Evolutionary conservation across 1,140 invertebrate genomes (phyloP), one percentile per base, ranked within the genome.

Genomic region (Nasonia vitripennis): DNA sequence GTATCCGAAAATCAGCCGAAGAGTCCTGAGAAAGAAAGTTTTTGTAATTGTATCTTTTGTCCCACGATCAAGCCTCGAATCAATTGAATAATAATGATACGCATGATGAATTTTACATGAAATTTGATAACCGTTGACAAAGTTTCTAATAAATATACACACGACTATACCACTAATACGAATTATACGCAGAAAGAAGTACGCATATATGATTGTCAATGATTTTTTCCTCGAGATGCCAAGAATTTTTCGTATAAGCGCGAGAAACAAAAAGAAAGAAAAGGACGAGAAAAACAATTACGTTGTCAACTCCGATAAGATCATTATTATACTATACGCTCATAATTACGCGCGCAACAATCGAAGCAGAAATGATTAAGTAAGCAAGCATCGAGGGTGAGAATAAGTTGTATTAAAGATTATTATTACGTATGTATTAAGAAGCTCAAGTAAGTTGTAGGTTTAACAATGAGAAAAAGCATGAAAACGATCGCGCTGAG

Each of bases 371-470:
- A 78, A 48, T 68, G n/a, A 45, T 31, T 78, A 78, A 48, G 23
- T 31, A 67, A 31, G 48, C 17, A 34, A 80, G 62, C 78, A 80
- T 70, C 12, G 41, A 67, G 41, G 41, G 74, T 78, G 78, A 86
- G 73, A 78, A 86, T 86, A 48, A 86, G 78, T 74, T 73, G 78
- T 84, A 84, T 84, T 84, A 84, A 84, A 80, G 48, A 27, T 81
- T 74, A 80, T 80, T 79, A 81, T 80, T 79, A 81, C 51, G 48
- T 81, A 85, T 37, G 23, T 27, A 75, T 75, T 78, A 82, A 81
- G 62, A 74, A 81, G 55, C 78, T 81, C 78, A 80, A 79, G 68
- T 85, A 75, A 81, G 51, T 82, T 78, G 41, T 78, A 82, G 48
- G 67, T 62, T 37, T 78, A 81, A 86, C 11, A 75, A 81, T 31